phyloP scores from a whole-genome alignment of 2,797 vertebrate genomes.

The Sylvilagus floridanus region DNA sequence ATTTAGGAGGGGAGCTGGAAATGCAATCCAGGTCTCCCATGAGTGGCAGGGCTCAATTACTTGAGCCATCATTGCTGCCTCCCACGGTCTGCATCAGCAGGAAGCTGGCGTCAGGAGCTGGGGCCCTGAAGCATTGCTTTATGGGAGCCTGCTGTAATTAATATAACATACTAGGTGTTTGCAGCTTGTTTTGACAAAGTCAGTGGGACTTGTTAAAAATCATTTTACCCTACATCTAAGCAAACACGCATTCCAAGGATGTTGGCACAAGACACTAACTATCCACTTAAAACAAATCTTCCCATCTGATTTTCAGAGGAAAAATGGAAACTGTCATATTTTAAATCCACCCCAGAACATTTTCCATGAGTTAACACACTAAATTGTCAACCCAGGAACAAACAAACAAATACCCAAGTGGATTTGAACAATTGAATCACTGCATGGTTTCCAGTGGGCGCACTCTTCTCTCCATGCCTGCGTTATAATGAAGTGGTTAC shows the following conservation, averaged over 20 bases:
- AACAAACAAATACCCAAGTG: conserved; percentile 83
- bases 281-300: conserved; percentile 87
- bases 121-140: too few species aligned
- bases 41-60: too few species aligned
- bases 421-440: conserved; percentile 78
- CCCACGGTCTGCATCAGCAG: too few species aligned
- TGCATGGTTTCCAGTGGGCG: conserved; percentile 79
- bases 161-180: neutral
- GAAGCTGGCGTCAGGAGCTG: too few species aligned
- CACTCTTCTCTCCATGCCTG: conserved; percentile 35
- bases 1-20: too few species aligned
- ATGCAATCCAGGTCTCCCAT: too few species aligned
- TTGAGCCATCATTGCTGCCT: too few species aligned
- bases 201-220: conserved; percentile 67
- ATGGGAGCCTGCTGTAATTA: neutral
- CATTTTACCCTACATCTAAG: conserved; percentile 62
- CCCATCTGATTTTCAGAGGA: conserved; percentile 86
- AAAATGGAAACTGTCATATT: conserved; percentile 88
- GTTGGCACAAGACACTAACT: conserved; percentile 83
- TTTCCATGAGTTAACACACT: conserved; percentile 88
- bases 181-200: conserved; percentile 56
- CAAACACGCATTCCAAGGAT: conserved; percentile 85
- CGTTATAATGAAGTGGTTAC: conserved; percentile 80
- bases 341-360: conserved; percentile 88
- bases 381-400: conserved; percentile 84